Percentiles rank a stretch among this genome's conserved stretches.
phyloP scores from a whole-genome alignment of 1,140 invertebrate genomes.

The Leptonema lineaticorne region DNA sequence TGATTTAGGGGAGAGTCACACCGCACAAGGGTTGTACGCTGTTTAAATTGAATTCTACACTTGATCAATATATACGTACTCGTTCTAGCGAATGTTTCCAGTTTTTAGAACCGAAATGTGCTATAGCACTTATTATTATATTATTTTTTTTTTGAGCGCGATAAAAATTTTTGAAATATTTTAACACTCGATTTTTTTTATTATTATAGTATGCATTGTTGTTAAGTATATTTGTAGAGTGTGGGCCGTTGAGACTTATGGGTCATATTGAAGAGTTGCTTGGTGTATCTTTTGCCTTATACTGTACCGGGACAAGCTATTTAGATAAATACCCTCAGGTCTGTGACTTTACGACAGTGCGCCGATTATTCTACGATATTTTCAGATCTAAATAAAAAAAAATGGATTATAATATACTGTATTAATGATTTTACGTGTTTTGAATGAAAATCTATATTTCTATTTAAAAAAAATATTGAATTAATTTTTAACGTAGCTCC shows the following conservation, averaged over 20 bases:
- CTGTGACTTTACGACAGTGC: constrained; percentile 20
- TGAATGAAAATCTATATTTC: too few relatives aligned
- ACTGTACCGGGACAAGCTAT: constrained; percentile 26
- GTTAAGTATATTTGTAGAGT: constrained; percentile 30
- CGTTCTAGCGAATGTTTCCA: not conserved
- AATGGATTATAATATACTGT: too few relatives aligned
- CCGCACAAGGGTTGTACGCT: not conserved
- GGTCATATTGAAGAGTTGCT: constrained; percentile 23
- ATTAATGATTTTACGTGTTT: too few relatives aligned
- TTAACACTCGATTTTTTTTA: too few relatives aligned
- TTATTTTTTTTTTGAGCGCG: not conserved
- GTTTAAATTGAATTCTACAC: constrained; percentile 8
- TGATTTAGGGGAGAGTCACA: constrained; percentile 11
- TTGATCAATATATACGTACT: not conserved
- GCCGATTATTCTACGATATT: not conserved
- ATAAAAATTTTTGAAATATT: too few relatives aligned
- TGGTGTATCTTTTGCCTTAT: constrained; percentile 23
- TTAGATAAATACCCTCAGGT: constrained; percentile 35
- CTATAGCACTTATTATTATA: not conserved
- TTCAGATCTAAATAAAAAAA: not conserved
- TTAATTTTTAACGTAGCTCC: too few relatives aligned
- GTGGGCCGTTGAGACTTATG: constrained; percentile 28
- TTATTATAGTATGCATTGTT: constrained; percentile 1
- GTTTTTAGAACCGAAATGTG: too few relatives aligned
- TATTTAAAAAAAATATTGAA: too few relatives aligned